A percentile compares a stretch with the other conserved stretches of the same genome.
phyloP scores from a whole-genome alignment of 2,888 invertebrate genomes.

The Archaeoteleia sp. region DNA sequence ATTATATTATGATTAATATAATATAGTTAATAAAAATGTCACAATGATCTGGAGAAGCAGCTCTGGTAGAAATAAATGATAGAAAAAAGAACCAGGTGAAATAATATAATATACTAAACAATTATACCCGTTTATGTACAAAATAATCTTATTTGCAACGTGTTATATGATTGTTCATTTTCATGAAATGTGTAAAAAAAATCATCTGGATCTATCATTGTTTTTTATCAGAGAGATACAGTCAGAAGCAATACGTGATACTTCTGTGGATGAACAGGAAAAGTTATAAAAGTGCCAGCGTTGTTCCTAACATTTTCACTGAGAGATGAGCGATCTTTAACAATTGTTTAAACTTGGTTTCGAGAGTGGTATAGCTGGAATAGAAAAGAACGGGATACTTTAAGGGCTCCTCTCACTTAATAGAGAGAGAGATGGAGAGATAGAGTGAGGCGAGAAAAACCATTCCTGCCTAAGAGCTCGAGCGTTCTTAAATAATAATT shows the following conservation, averaged over 20 bases:
- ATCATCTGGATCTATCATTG: constrained; percentile 33
- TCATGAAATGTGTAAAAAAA: constrained; percentile 8
- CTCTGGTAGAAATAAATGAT: constrained; percentile 44
- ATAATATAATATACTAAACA: too few relatives aligned
- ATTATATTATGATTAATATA: constrained; percentile 57
- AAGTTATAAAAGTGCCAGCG: constrained; percentile 58
- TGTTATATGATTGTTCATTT: not conserved
- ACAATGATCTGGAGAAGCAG: constrained; percentile 44
- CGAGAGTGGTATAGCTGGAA: too few relatives aligned
- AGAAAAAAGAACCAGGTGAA: too few relatives aligned
- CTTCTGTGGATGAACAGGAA: constrained; percentile 50
- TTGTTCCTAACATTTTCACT: constrained; percentile 57
- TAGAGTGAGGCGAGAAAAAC: too few relatives aligned
- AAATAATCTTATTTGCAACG: not conserved
- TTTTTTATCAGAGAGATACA: constrained; percentile 41
- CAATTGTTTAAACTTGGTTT: not conserved
- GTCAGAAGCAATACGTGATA: constrained; percentile 62
- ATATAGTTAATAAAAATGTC: constrained; percentile 57
- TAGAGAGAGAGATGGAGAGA: too few relatives aligned
- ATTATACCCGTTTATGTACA: too few relatives aligned
- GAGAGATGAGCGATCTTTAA: constrained; percentile 37
- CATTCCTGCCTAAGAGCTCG: too few relatives aligned
- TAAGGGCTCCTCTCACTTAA: too few relatives aligned
- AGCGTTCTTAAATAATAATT: too few relatives aligned
- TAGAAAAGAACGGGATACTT: too few relatives aligned